Conservation (phyloP, 2,113 vertebrate genomes). For the Haemorhous mexicanus region DNA sequence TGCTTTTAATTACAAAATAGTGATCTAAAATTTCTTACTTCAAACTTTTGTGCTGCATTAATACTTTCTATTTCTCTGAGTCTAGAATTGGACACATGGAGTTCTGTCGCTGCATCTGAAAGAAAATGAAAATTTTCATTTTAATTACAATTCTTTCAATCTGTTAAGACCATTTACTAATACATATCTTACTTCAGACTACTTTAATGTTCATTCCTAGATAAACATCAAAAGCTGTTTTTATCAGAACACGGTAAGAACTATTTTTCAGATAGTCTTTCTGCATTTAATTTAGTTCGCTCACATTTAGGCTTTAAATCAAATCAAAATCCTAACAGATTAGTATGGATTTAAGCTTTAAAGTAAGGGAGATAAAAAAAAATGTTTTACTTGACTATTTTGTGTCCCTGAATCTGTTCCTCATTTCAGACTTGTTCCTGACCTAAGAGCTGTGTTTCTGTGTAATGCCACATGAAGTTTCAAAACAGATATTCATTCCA, state of each 20-base stretch:
- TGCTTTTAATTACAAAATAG: neutral
- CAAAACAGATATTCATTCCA: neutral
- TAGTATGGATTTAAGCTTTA: neutral
- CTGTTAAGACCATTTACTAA: neutral
- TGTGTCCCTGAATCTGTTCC: neutral
- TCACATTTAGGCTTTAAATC: neutral
- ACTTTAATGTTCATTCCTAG: neutral
- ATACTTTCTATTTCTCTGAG: constrained; percentile 82
- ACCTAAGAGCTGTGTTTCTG: neutral
- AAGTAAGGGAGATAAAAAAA: neutral
- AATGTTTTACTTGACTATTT: neutral
- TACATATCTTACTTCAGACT: neutral
- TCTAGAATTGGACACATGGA: constrained; percentile 81
- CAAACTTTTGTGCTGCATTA: constrained; percentile 81
- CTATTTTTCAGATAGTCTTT: neutral
- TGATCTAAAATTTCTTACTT: constrained; percentile 77
- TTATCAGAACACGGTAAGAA: neutral
- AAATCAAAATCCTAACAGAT: neutral
- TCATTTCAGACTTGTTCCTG: neutral
- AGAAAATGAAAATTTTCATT: constrained; percentile 14
- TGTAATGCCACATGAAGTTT: neutral
- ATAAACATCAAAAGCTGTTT: neutral
- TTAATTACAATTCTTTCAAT: neutral
- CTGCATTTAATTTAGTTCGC: neutral
- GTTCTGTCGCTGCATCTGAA: constrained; percentile 81